These are phyloP conservation scores for Atta colombica DNA, from an alignment of 1,140 invertebrate species.

Conservation along the genomic window DNA sequence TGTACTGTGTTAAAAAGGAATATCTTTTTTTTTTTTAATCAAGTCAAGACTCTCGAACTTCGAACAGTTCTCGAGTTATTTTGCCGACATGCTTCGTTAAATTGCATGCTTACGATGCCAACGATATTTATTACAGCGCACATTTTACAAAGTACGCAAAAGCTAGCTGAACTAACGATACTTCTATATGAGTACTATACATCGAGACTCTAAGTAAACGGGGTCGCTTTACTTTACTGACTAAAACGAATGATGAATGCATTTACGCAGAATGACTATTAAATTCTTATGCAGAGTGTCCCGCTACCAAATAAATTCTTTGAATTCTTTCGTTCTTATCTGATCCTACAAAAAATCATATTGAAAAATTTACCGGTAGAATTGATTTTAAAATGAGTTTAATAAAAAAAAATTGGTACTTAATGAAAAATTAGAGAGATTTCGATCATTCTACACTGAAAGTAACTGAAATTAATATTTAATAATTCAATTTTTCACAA, in stretches of 20 bases:
- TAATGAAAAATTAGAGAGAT: neutral
- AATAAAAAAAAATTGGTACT: neutral
- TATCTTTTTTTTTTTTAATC: slow-evolving; percentile 2
- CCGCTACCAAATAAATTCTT: neutral
- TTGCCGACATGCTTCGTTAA: slow-evolving; percentile 25
- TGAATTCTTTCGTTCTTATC: neutral
- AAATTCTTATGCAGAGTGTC: slow-evolving; percentile 25
- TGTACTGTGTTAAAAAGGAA: neutral
- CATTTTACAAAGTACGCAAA: slow-evolving; percentile 67
- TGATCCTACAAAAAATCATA: neutral
- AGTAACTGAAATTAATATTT: slow-evolving; percentile 3
- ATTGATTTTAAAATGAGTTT: neutral
- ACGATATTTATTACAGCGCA: slow-evolving; percentile 52
- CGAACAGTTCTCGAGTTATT: slow-evolving; percentile 6
- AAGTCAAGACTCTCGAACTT: slow-evolving; percentile 11
- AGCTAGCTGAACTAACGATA: slow-evolving; percentile 68
- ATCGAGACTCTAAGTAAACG: slow-evolving; percentile 60
- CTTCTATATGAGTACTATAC: slow-evolving; percentile 52
- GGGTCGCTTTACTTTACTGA: slow-evolving; percentile 28
- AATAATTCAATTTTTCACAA: neutral
- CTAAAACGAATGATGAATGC: slow-evolving; percentile 40
- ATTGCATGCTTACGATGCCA: slow-evolving; percentile 10
- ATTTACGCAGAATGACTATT: slow-evolving; percentile 31
- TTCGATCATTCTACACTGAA: neutral
- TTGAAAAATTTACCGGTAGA: too few species aligned